Evolutionary conservation across 2,113 vertebrate genomes (phyloP).

Genomic region (Galeopterus variegatus): DNA sequence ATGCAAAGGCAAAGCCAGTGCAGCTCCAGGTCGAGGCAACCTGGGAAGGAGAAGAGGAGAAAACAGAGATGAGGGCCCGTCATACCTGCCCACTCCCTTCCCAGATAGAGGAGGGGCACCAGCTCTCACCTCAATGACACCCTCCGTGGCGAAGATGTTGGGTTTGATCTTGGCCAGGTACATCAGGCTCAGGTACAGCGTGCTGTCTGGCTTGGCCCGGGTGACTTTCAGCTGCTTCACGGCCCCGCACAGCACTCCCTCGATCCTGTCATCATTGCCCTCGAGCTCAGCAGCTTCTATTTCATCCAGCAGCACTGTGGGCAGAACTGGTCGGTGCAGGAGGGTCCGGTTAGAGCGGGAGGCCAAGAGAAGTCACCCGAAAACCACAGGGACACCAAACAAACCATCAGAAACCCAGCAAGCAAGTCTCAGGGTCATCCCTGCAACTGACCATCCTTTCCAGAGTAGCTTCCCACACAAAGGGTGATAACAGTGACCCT

Average conservation of each 20-base stretch:
- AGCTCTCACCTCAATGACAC: conserved; percentile 95
- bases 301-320: conserved; percentile 95
- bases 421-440: fast-evolving
- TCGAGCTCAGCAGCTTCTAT: conserved; percentile 96
- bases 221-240: conserved; percentile 97
- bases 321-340: conserved; percentile 89
- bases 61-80: fast-evolving
- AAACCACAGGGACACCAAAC: fast-evolving
- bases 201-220: conserved; percentile 96
- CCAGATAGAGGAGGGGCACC: not conserved
- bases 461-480: not conserved
- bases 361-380: too few species aligned
- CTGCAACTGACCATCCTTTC: fast-evolving
- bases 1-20: not conserved
- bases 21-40: too few species aligned
- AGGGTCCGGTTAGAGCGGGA: fast-evolving
- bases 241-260: conserved; percentile 96
- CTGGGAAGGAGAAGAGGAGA: too few species aligned
- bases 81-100: fast-evolving
- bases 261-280: conserved; percentile 96
- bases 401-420: fast-evolving
- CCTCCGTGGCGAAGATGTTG: conserved; percentile 98
- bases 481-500: too few species aligned
- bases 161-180: conserved; percentile 99
- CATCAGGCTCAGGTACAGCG: conserved; percentile 97